phyloP scores from a whole-genome alignment of 2,888 invertebrate species.

The Sminthurides aquaticus region DNA sequence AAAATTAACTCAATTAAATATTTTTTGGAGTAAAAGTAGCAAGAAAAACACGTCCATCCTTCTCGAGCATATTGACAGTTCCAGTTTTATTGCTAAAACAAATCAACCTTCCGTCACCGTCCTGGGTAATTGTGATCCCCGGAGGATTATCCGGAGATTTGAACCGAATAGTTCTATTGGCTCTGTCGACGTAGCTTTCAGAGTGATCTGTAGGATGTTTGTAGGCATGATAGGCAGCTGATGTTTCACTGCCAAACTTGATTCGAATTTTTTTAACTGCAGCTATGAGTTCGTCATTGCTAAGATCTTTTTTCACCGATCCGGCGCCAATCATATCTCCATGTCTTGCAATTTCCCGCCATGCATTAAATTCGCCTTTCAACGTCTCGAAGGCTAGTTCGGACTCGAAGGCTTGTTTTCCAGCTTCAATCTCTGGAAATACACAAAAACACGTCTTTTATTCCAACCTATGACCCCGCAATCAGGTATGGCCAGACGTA shows the following conservation, averaged over 20 bases:
- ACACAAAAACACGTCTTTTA: too few relatives aligned
- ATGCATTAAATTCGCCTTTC: too few relatives aligned
- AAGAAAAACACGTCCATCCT: neutral
- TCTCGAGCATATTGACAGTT: neutral
- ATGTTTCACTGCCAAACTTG: neutral
- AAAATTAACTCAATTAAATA: too few relatives aligned
- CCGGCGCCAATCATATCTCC: neutral
- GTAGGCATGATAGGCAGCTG: neutral
- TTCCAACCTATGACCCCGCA: too few relatives aligned
- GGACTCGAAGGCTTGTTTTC: too few relatives aligned
- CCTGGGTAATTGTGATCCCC: neutral
- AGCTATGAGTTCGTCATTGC: neutral
- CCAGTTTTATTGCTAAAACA: neutral
- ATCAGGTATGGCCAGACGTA: too few relatives aligned
- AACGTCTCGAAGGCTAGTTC: too few relatives aligned
- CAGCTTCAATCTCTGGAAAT: too few relatives aligned
- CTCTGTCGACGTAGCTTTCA: neutral
- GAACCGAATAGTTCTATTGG: neutral
- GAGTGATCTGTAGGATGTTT: neutral
- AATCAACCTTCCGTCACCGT: neutral
- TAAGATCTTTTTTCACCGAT: neutral
- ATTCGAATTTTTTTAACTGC: neutral
- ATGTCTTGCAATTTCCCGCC: neutral
- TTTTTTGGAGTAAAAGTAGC: neutral
- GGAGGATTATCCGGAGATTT: neutral